Percentiles rank a stretch among this genome's conserved stretches.
phyloP scores from a whole-genome alignment of 2,797 vertebrate genomes.

The Mormyrops attenuatus region DNA sequence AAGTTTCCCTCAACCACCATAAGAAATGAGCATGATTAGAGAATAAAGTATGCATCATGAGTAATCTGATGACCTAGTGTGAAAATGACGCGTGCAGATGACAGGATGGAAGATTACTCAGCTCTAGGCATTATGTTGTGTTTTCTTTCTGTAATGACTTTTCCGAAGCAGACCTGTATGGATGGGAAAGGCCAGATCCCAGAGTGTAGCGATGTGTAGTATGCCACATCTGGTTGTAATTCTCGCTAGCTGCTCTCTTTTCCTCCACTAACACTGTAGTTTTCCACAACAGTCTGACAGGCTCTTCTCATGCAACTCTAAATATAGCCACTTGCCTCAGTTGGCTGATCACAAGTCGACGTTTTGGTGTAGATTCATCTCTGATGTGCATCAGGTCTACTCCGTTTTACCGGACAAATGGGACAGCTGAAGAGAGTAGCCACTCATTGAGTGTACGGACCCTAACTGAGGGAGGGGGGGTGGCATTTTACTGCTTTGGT shows the following conservation, averaged over 20 bases:
- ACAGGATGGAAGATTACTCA: not conserved
- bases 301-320: not conserved
- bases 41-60: not conserved
- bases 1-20: not conserved
- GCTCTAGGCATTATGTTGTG: not conserved
- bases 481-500: not conserved
- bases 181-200: not conserved
- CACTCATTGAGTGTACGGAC: not conserved
- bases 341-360: not conserved
- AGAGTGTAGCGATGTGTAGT: not conserved
- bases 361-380: not conserved
- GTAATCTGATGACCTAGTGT: not conserved
- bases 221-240: not conserved
- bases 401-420: not conserved
- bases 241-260: not conserved
- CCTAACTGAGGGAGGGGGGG: not conserved
- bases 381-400: not conserved
- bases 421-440: not conserved
- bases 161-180: not conserved
- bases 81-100: not conserved
- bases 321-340: not conserved
- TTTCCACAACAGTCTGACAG: constrained; percentile 3
- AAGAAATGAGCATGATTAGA: not conserved
- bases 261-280: not conserved
- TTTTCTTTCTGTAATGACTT: not conserved